Evolutionary conservation across 2,113 vertebrate species (phyloP).

Genomic region (Vulpes lagopus): DNA sequence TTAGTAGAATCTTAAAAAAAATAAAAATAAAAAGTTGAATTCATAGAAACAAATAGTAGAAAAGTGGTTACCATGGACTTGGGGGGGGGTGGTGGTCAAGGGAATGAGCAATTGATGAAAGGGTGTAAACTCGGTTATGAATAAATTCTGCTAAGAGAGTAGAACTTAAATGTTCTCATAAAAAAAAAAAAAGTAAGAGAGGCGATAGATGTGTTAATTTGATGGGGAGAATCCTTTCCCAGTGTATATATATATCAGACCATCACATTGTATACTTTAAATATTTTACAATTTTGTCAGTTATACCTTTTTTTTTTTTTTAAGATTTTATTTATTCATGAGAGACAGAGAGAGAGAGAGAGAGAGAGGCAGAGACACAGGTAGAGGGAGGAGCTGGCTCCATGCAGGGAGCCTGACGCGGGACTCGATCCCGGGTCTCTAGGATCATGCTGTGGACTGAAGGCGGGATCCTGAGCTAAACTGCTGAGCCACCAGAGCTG

Average conservation of each 20-base stretch:
- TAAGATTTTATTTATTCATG: no score
- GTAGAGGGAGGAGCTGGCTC: no score
- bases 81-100: fast-evolving
- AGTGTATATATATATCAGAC: neutral
- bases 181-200: neutral
- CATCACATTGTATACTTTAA: neutral
- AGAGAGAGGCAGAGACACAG: no score
- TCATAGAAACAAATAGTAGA: neutral
- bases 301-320: neutral
- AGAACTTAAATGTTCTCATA: neutral
- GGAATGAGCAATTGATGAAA: neutral
- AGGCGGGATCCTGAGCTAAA: no score
- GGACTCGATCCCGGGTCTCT: no score
- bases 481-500: no score
- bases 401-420: no score
- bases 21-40: neutral
- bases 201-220: neutral
- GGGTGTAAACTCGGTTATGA: neutral
- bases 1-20: neutral
- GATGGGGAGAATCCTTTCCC: neutral
- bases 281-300: neutral
- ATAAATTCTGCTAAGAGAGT: neutral
- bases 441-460: no score
- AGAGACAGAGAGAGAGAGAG: no score
- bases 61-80: neutral